Percentiles rank a stretch among this genome's conserved stretches.
phyloP scores from a whole-genome alignment of 2,797 vertebrate genomes.

The Eulemur albifrons region DNA sequence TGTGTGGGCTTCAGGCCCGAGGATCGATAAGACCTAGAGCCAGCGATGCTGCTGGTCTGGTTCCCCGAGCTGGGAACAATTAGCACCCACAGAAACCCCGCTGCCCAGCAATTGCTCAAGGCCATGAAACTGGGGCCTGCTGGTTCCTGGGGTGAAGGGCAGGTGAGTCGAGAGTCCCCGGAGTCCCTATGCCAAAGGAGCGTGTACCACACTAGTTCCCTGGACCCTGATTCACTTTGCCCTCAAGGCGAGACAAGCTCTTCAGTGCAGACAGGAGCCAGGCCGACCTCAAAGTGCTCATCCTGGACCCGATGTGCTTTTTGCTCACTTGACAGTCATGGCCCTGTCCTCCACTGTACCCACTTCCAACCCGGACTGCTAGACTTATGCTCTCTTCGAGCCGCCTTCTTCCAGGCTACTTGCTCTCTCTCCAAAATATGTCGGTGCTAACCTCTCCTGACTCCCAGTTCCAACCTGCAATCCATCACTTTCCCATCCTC shows the following conservation, averaged over 20 bases:
- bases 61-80: constrained; percentile 45
- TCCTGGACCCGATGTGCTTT: background rate
- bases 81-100: constrained; percentile 60
- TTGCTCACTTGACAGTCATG: background rate
- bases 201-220: background rate
- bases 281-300: fast-evolving
- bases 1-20: background rate
- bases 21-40: background rate
- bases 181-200: background rate
- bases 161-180: background rate
- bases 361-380: background rate
- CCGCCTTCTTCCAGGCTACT: background rate
- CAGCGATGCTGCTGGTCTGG: constrained; percentile 63
- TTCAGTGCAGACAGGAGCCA: background rate
- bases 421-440: background rate
- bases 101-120: background rate
- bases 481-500: background rate
- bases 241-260: background rate
- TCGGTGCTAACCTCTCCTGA: background rate
- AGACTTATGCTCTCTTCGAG: background rate
- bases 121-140: background rate
- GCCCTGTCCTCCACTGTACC: background rate
- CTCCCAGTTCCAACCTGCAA: background rate
- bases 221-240: background rate
- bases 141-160: background rate